Evolutionary conservation across 53 echinoderm and acorn worm genomes (phyloP).

Genomic region (Actinopyga echinites): DNA sequence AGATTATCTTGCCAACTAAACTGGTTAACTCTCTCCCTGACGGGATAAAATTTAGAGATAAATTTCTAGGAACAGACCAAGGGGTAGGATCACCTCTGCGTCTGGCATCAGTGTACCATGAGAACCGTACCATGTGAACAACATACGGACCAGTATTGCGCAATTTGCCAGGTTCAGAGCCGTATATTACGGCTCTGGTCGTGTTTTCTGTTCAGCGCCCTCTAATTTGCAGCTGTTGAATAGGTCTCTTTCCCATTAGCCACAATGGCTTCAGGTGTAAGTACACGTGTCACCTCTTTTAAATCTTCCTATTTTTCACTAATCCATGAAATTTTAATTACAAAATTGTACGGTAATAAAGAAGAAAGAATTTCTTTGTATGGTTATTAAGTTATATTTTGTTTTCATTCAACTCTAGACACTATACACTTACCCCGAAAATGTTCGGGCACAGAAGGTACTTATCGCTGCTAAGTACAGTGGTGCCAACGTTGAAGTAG

Average conservation of each 20-base stretch:
- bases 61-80: too few relatives aligned
- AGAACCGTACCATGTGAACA: too few relatives aligned
- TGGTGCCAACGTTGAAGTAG: slow-evolving; percentile 83
- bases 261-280: slow-evolving; percentile 94
- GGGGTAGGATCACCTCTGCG: too few relatives aligned
- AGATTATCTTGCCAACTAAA: too few relatives aligned
- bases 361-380: background rate
- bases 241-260: slow-evolving; percentile 46
- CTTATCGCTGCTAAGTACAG: slow-evolving; percentile 94
- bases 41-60: too few relatives aligned
- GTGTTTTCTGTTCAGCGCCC: slow-evolving; percentile 2
- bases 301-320: slow-evolving; percentile 59
- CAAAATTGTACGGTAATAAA: background rate
- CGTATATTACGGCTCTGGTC: too few relatives aligned
- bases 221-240: slow-evolving; percentile 3
- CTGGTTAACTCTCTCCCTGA: too few relatives aligned
- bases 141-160: too few relatives aligned
- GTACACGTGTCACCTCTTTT: slow-evolving; percentile 64
- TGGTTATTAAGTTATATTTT: background rate
- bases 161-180: too few relatives aligned
- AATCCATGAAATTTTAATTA: slow-evolving; percentile 33
- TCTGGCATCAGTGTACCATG: too few relatives aligned
- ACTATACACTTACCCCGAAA: slow-evolving; percentile 97
- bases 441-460: slow-evolving; percentile 94
- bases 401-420: slow-evolving; percentile 55